phyloP scores from a whole-genome alignment of 2,113 vertebrate species.

The Sprattus sprattus region DNA sequence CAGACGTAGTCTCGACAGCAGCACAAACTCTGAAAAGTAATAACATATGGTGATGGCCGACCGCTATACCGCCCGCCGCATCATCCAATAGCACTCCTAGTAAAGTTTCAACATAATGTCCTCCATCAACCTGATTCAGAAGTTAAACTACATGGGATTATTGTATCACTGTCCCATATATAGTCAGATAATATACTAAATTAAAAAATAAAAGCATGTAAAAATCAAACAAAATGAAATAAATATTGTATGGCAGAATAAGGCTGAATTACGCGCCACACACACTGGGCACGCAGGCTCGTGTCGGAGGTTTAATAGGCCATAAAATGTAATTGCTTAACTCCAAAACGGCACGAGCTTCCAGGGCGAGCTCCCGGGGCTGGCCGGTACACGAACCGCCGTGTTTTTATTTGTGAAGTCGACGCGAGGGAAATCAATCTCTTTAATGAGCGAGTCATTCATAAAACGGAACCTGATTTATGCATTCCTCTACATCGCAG shows the following conservation, averaged over 20 bases:
- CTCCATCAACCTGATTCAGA: no score
- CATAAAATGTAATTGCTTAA: conserved; percentile 74
- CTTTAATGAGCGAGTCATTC: conserved; percentile 68
- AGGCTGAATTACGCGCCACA: conserved; percentile 36
- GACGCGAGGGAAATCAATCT: conserved; percentile 74
- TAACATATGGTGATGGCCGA: not conserved
- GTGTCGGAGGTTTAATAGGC: conserved; percentile 72
- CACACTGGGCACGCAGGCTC: not conserved
- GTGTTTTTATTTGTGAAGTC: conserved; percentile 77
- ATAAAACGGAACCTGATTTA: not conserved
- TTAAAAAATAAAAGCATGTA: not conserved
- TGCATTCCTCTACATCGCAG: not conserved
- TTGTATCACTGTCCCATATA: not conserved
- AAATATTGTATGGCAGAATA: not conserved
- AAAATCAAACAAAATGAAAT: not conserved
- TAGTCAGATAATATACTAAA: not conserved
- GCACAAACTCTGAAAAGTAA: not conserved
- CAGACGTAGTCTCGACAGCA: not conserved
- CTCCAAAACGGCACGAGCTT: conserved; percentile 76
- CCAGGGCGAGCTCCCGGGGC: conserved; percentile 79
- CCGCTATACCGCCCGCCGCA: not conserved
- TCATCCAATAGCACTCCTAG: not conserved
- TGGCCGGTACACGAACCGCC: conserved; percentile 73
- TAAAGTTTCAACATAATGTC: not conserved
- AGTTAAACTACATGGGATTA: not conserved